These are phyloP conservation scores for Etheostoma nigrum DNA, from an alignment of 2,797 vertebrate species.

Conservation along the genomic window DNA sequence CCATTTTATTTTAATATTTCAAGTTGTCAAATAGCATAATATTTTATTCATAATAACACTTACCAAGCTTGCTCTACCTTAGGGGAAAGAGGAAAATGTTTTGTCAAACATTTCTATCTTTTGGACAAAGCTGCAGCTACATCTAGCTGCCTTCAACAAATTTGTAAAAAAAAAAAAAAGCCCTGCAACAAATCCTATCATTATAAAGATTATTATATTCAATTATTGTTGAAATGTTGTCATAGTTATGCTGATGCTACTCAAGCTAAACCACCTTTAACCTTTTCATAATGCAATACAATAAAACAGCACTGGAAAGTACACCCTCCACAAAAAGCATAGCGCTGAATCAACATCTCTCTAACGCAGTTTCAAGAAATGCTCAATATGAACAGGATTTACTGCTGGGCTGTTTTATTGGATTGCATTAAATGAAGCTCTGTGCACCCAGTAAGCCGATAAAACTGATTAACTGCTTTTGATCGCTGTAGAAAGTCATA, in stretches of 20 bases:
- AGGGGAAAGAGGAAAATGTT: slow-evolving; percentile 1
- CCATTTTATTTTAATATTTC: slow-evolving; percentile 33
- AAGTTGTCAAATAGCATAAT: slow-evolving; percentile 30
- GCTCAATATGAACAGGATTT: slow-evolving; percentile 35
- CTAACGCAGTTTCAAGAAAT: background rate
- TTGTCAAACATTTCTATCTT: slow-evolving; percentile 14
- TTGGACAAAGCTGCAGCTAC: background rate
- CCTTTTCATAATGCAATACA: slow-evolving; percentile 23
- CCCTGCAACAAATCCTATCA: slow-evolving; percentile 21
- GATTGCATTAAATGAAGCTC: slow-evolving; percentile 17
- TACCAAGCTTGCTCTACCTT: background rate
- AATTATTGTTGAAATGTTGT: slow-evolving; percentile 10
- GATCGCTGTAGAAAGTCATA: background rate
- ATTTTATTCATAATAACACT: slow-evolving; percentile 49
- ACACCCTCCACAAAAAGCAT: slow-evolving; percentile 10
- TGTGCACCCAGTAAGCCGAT: slow-evolving; percentile 9
- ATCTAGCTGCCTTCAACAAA: background rate
- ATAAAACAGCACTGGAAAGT: slow-evolving; percentile 2
- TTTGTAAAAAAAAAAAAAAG: background rate
- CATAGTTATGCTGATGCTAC: slow-evolving; percentile 13
- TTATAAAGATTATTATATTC: slow-evolving; percentile 27
- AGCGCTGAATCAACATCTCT: slow-evolving; percentile 39
- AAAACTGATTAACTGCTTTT: slow-evolving; percentile 19
- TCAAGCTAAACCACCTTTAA: slow-evolving; percentile 26
- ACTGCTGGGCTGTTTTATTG: slow-evolving; percentile 8